Base-by-base conservation (phyloP, 2,888 invertebrate species). In the Pristionchus mayeri region DNA sequence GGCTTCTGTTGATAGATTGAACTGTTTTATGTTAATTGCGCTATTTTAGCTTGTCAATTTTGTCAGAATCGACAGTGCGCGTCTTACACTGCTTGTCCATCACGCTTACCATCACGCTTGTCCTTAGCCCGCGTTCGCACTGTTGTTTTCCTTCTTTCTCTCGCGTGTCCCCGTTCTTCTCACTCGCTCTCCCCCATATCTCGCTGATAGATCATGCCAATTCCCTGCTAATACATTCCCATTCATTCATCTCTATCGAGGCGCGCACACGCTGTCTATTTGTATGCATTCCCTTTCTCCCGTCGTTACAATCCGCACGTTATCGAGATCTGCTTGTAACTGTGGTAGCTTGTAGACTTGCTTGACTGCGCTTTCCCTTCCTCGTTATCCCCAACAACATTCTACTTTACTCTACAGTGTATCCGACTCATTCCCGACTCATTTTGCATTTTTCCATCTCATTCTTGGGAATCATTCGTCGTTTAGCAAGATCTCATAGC, bases 201-300 rank as follows among this genome's bases (percentile, higher is more conserved):
- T 18, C 48, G 21, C 27, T 44, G 24, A 67, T 78, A 13, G 16
- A 50, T 67, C 37, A 67, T 30, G 37, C 67, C 67, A 30, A 60
- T 60, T 67, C 67, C 37, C 67, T 21, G 37, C 7, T 67, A 67
- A 67, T 67, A 34, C n/a, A n/a, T n/a, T n/a, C n/a, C n/a, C n/a
- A n/a, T n/a, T n/a, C 67, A 67, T 67, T 67, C 67, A 67, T 67
- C 67, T 54, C 9, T 67, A 37, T 67, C 67, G 67, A 37, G n/a
- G n/a, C n/a, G n/a, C n/a, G n/a, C 27, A 48, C 87, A 40, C 82
- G 84, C 34, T 27, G 11, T 76, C 48, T 76, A 30, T 50, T 50
- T 48, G 44, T 27, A 48, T 24, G 48, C 48, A 30, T 87, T 85
- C 57, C 71, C 86, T 67, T 67, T 40, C 67, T 67, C 37, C n/a